Percentiles rank a stretch among this genome's conserved stretches.
Conservation (phyloP, 2,113 vertebrate genomes). For the Lophius piscatorius region DNA sequence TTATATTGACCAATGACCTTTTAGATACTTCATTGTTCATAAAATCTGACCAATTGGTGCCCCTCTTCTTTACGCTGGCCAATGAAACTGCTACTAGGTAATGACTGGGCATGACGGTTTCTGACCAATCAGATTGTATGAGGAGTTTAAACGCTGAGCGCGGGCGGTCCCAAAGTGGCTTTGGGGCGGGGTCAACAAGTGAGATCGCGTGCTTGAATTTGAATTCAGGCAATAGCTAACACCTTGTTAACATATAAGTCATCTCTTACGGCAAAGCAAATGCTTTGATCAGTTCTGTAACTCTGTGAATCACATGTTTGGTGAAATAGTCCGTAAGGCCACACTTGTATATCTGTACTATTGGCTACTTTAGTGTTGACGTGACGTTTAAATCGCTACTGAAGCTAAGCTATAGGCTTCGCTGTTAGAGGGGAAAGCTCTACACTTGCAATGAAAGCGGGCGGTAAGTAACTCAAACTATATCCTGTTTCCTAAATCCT, state of each 20-base stretch:
- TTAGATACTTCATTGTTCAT: conserved; percentile 32
- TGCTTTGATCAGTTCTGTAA: not conserved
- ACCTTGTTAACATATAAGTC: conserved; percentile 33
- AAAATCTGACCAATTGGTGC: conserved; percentile 50
- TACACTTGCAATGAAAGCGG: conserved; percentile 83
- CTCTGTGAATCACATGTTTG: no score
- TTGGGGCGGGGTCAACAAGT: conserved; percentile 60
- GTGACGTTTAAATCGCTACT: conserved; percentile 30
- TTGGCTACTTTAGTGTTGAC: not conserved
- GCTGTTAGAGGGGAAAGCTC: conserved; percentile 19
- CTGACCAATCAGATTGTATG: conserved; percentile 63
- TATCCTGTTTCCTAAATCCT: no score
- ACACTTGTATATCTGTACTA: not conserved
- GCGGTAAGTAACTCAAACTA: conserved; percentile 75
- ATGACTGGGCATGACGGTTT: conserved; percentile 1
- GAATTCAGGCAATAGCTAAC: conserved; percentile 50
- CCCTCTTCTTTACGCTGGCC: not conserved
- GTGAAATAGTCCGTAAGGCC: not conserved
- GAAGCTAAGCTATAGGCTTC: conserved; percentile 6
- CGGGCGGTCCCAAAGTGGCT: conserved; percentile 71
- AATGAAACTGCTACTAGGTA: conserved; percentile 34
- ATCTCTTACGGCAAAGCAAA: not conserved
- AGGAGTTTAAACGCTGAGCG: conserved; percentile 80
- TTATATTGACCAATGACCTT: conserved; percentile 67
- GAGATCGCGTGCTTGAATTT: conserved; percentile 67